Evolutionary conservation across 92 coral and sea anemone species (phyloP), one percentile per base, ranked within the genome.

Genomic region (Nematostella vectensis): DNA sequence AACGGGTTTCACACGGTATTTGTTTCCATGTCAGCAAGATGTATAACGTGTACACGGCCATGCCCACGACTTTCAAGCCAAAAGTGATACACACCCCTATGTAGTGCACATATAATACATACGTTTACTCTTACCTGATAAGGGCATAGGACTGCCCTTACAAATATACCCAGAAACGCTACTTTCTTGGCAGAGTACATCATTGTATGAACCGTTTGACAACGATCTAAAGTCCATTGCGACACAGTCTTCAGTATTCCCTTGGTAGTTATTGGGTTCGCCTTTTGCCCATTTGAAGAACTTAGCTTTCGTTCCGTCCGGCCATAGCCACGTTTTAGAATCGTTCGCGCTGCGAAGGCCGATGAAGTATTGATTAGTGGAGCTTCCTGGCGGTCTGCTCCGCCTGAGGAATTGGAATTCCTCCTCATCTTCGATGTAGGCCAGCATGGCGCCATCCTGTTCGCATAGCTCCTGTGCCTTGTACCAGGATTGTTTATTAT

Each of bases 181-280:
- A n/a, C n/a, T n/a, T n/a, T n/a, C n/a, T n/a, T 38, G 43, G 21
- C 70, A 64, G 1, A 60, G 70, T n/a, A 64, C 57, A 40, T 64
- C 70, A 33, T 64, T 64, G 42, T 31, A 64, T 37, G 37, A 50
- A 12, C 70, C 70, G 11, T 51, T 37, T 6, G 8, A 15, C 10
- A 60, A 52, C 11, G 22, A 8, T 29, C 70, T 64, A 21, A 64
- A 64, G 33, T 64, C 70, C 48, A 64, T 51, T 8, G 60, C 58
- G 16, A 39, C 70, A 29, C 70, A 64, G 43, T 64, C 70, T 22
- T 64, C 70, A 18, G 33, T 50, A 43, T 50, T 64, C 0, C 52
- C 37, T 28, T 38, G 33, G 52, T 58, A 64, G 24, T 64, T 42
- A 40, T 64, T 64, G 27, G 70, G 70, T 20, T 64, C 70, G 3